Percentiles rank a stretch among this genome's conserved stretches.
These are phyloP conservation scores for Anas bahamensis DNA, from an alignment of 2,797 vertebrate genomes.

Conservation along the genomic window DNA sequence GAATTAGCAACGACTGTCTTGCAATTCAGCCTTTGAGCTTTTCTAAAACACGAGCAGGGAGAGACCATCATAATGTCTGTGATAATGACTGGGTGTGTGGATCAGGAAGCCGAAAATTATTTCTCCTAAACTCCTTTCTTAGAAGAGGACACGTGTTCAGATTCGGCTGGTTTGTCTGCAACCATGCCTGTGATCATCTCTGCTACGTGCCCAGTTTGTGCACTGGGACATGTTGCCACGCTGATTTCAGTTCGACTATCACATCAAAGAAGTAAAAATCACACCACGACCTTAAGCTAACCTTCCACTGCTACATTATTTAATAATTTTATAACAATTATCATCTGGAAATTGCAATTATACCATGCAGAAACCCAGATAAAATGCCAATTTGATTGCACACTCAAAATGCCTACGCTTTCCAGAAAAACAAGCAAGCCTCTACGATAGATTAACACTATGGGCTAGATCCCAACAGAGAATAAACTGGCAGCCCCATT, in stretches of 20 bases:
- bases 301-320: conserved; percentile 38
- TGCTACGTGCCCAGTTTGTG: conserved; percentile 7
- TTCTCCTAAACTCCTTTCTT: conserved; percentile 45
- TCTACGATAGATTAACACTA: neutral
- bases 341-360: conserved; percentile 37
- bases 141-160: conserved; percentile 39
- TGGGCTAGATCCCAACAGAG: neutral
- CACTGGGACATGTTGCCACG: neutral
- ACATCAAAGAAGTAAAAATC: conserved; percentile 10
- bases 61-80: conserved; percentile 46
- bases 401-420: conserved; percentile 40
- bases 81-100: conserved; percentile 49
- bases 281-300: conserved; percentile 18
- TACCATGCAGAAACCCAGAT: neutral
- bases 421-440: conserved; percentile 43
- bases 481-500: neutral
- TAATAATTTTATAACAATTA: conserved; percentile 63
- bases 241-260: conserved; percentile 11
- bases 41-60: conserved; percentile 48
- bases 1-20: conserved; percentile 30
- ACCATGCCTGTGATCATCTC: neutral
- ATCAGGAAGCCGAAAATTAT: conserved; percentile 50
- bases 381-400: conserved; percentile 35
- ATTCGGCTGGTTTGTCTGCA: conserved; percentile 44
- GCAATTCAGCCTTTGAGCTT: conserved; percentile 43